Percentiles rank a stretch among this genome's conserved stretches.
Conservation (phyloP, 2,113 vertebrate species). For the Morphnarchus princeps region DNA sequence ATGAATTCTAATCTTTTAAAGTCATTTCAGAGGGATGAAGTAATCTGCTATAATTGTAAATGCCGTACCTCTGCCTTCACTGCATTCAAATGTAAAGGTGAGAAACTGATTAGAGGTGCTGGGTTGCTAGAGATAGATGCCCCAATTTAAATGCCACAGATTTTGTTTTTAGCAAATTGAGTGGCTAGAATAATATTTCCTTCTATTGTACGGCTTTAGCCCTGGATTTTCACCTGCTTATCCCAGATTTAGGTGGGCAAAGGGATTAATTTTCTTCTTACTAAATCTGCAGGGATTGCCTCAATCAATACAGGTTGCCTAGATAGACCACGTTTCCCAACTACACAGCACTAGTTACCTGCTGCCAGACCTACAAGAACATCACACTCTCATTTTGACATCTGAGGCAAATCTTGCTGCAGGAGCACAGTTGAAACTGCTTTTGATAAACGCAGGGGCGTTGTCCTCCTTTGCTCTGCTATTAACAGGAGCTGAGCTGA, state of each 20-base stretch:
- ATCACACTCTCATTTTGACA: background rate
- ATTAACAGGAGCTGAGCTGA: background rate
- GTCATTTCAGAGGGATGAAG: slow-evolving; percentile 71
- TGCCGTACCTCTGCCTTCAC: slow-evolving; percentile 29
- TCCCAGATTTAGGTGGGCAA: slow-evolving; percentile 1
- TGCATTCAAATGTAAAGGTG: slow-evolving; percentile 67
- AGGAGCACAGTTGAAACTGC: background rate
- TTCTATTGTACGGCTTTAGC: slow-evolving; percentile 51
- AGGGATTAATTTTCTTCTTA: background rate
- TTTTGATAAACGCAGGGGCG: background rate
- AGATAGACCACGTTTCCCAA: background rate
- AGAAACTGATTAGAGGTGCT: slow-evolving; percentile 51
- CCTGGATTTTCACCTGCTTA: slow-evolving; percentile 1
- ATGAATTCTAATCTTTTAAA: slow-evolving; percentile 77
- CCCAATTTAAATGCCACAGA: slow-evolving; percentile 61
- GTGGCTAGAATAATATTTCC: slow-evolving; percentile 66
- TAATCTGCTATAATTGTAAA: slow-evolving; percentile 69
- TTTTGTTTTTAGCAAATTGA: slow-evolving; percentile 62
- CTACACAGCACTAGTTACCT: background rate
- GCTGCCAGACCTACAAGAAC: background rate
- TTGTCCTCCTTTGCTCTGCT: background rate
- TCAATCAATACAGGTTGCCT: background rate
- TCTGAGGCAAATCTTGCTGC: background rate
- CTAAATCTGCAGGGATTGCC: background rate
- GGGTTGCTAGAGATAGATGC: slow-evolving; percentile 48